These are phyloP conservation scores for Dendrolimus houi DNA, from an alignment of 2,888 invertebrate species.

Conservation along the genomic window DNA sequence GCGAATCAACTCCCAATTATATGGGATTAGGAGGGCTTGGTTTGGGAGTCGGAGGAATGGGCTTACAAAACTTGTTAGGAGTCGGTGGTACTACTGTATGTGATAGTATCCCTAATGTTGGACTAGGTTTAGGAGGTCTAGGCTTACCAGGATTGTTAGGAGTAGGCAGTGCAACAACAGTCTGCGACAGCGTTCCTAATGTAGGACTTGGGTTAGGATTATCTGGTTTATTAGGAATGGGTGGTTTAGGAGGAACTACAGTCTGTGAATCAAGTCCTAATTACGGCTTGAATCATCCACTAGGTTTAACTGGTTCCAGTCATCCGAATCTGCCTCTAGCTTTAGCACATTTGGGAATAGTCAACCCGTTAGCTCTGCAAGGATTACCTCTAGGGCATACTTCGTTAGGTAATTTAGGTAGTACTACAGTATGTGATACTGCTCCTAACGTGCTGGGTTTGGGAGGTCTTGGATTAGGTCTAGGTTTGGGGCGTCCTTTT, in stretches of 20 bases:
- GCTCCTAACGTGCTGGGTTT: conserved; percentile 8
- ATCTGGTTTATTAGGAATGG: neutral
- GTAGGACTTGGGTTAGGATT: neutral
- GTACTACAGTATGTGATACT: neutral
- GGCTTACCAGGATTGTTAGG: too few species aligned
- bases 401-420: too few species aligned
- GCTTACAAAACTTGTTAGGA: neutral
- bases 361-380: too few species aligned
- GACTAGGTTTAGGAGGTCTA: neutral
- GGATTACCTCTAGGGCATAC: too few species aligned
- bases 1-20: conserved; percentile 14
- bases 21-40: conserved; percentile 4
- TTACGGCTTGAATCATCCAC: too few species aligned
- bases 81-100: conserved; percentile 8
- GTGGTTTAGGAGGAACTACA: conserved; percentile 9
- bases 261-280: conserved; percentile 11
- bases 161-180: too few species aligned
- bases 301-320: too few species aligned
- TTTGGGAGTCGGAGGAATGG: conserved; percentile 2
- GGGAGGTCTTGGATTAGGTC: conserved; percentile 8
- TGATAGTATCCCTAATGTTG: conserved; percentile 9
- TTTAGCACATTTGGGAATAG: too few species aligned
- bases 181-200: too few species aligned
- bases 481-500: conserved; percentile 26
- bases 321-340: too few species aligned